Percentiles rank a stretch among this genome's conserved stretches.
Evolutionary conservation across 2,888 invertebrate species (phyloP).

Genomic region (Microplitis deprimator): DNA sequence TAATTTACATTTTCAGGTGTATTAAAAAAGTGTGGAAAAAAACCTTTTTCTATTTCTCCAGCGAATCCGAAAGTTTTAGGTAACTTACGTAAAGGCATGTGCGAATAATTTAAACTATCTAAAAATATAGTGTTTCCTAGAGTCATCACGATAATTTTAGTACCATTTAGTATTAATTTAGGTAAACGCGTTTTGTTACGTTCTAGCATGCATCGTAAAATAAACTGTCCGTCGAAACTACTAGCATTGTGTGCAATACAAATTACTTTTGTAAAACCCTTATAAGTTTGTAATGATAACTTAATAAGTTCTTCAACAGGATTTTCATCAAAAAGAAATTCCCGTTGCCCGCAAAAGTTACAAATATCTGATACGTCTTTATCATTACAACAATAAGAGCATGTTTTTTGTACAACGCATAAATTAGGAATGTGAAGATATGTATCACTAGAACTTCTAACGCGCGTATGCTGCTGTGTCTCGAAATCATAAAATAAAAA

Average conservation of each 20-base stretch:
- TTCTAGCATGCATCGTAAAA: too few species aligned
- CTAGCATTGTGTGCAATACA: background rate
- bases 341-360: too few species aligned
- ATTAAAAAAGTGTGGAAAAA: conserved; percentile 9
- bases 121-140: too few species aligned
- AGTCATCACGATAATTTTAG: background rate
- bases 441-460: background rate
- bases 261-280: background rate
- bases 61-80: too few species aligned
- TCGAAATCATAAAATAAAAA: background rate
- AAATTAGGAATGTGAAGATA: background rate
- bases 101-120: too few species aligned
- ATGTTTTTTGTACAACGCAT: background rate
- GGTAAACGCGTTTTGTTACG: background rate
- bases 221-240: background rate
- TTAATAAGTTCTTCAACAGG: background rate
- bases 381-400: background rate
- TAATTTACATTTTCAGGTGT: background rate
- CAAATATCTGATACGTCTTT: background rate
- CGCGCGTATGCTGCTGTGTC: background rate
- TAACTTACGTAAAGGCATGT: too few species aligned
- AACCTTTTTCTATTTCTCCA: background rate
- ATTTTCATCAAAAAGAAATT: too few species aligned
- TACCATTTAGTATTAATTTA: background rate
- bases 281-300: background rate